Evolutionary conservation across 2,888 invertebrate species (phyloP).

Genomic region (Gymnosoma rotundatum): DNA sequence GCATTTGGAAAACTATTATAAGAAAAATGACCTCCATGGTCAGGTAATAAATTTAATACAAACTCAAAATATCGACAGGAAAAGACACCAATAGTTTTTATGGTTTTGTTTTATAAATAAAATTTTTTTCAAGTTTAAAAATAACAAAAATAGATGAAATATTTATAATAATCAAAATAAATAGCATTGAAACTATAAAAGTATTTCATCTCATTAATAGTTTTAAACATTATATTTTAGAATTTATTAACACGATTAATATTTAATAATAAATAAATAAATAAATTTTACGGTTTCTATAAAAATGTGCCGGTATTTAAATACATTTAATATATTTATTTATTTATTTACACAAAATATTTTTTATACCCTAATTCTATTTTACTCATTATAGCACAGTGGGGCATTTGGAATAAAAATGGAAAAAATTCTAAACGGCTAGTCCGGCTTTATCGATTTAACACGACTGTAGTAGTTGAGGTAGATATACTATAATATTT

Average conservation of each 20-base stretch:
- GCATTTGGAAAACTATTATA: background rate
- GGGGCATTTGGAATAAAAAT: too few relatives aligned
- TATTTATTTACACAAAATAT: background rate
- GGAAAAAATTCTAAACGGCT: too few relatives aligned
- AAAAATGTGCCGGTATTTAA: slow-evolving; percentile 16
- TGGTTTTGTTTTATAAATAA: background rate
- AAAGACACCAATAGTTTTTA: background rate
- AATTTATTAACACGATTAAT: background rate
- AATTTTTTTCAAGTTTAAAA: background rate
- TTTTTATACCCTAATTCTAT: background rate
- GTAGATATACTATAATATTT: too few relatives aligned
- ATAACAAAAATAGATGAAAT: background rate
- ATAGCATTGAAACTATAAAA: background rate
- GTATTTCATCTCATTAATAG: slow-evolving; percentile 5
- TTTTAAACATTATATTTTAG: background rate
- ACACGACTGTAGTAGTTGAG: too few relatives aligned
- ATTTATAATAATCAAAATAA: background rate
- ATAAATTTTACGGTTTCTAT: background rate
- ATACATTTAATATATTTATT: background rate
- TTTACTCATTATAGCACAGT: background rate
- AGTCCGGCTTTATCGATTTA: too few relatives aligned
- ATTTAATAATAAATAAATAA: background rate
- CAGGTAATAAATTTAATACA: background rate
- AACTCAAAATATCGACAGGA: background rate
- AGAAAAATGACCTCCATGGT: background rate